A percentile compares a stretch with the other conserved stretches of the same genome.
phyloP scores from a whole-genome alignment of 2,113 vertebrate genomes.

The Pomatostomus ruficeps region DNA sequence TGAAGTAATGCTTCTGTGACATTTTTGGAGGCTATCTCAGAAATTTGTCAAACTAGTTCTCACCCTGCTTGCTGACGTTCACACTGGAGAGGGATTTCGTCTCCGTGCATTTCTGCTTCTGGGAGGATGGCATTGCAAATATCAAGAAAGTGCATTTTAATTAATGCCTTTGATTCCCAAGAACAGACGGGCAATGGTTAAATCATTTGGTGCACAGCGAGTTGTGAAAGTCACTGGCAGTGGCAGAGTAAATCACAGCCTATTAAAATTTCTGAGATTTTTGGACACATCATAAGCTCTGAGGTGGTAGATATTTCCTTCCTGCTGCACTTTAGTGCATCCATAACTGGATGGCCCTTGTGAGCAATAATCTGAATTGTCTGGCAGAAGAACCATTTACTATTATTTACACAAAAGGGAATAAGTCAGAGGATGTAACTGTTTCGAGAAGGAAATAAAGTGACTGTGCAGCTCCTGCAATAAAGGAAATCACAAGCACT shows the following conservation, averaged over 20 bases:
- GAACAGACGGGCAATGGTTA: background rate
- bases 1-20: background rate
- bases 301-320: slow-evolving; percentile 23
- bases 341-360: slow-evolving; percentile 44
- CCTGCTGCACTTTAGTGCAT: slow-evolving; percentile 34
- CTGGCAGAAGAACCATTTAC: slow-evolving; percentile 26
- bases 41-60: background rate
- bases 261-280: slow-evolving; percentile 30
- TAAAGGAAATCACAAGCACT: background rate
- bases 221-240: slow-evolving; percentile 62
- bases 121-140: background rate
- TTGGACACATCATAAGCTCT: slow-evolving; percentile 9
- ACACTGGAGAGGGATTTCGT: background rate
- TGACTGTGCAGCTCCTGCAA: background rate
- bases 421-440: slow-evolving; percentile 25
- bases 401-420: slow-evolving; percentile 37
- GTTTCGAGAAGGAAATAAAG: slow-evolving; percentile 24
- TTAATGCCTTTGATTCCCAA: background rate
- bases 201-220: slow-evolving; percentile 24
- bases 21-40: fast-evolving
- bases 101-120: background rate
- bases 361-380: slow-evolving; percentile 56
- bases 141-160: background rate
- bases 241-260: slow-evolving; percentile 44
- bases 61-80: background rate